Evolutionary conservation across 2,113 vertebrate species (phyloP), one percentile per base, ranked within the genome.

Genomic region (Siniperca knerii): DNA sequence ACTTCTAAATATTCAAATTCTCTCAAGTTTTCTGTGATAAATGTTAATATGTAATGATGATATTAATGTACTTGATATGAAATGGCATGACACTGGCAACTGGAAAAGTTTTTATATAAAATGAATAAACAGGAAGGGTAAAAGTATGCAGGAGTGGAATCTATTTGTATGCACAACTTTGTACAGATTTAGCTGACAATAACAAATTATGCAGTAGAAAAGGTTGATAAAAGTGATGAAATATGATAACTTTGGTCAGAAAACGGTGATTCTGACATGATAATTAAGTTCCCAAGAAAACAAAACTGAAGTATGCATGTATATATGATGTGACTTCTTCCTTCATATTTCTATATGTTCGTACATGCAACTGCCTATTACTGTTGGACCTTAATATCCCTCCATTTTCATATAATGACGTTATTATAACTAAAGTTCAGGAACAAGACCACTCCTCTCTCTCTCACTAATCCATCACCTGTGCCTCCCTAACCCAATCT

Each of bases 171-270:
- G 23, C 44, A 0, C 6, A 44, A 23, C 29, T 33, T 58, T 67
- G 23, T 23, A 66, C 13, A 5, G 29, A 52, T 29, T 33, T 52
- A 16, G 42, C 33, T 13, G 80, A 82, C 44, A 61, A 21, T 44
- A 67, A 62, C 33, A 62, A 29, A 71, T 10, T 8, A 8, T 29
- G 23, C n/a, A 29, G 42, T 11, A 55, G 57, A 54, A 77, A 62
- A 44, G 0, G 0, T 55, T 55, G 37, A 13, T 60, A 21, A 50
- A 60, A 52, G 21, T 68, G 46, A 75, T 75, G 15, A 66, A 57
- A 74, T 50, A 67, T 37, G 70, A 75, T 25, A 62, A 66, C 55
- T 37, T 13, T 37, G 40, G 12, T 55, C n/a, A 65, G n/a, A 64
- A 73, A 55, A 65, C 46, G 62, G 52, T 48, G 46, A 48, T 13